Base-by-base conservation (phyloP, 64 coral and sea anemone genomes). In the Montipora efflorescens region DNA sequence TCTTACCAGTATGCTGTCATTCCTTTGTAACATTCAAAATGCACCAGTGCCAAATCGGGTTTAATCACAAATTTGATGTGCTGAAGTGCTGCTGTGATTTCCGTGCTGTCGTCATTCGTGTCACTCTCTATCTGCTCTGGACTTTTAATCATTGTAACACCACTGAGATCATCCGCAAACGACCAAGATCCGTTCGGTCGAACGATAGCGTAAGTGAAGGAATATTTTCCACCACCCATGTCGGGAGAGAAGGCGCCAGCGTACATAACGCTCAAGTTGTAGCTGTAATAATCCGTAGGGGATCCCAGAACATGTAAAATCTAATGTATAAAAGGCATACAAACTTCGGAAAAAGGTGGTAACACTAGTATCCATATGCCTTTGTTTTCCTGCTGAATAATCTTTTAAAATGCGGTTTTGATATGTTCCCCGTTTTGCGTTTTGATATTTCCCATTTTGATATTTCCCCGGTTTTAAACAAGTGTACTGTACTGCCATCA, bases 271-370 rank as follows among this genome's bases (percentile, higher is more conserved):
- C 5, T 52, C 10, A 80, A 5, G 14, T 7, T 20, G 49, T 53
- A 80, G 10, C 78, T 80, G 78, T n/a, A 77, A 11, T 77, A 25
- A 46, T 77, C 75, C 2, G 46, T 15, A 12, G 75, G 75, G 14
- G 75, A 77, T 20, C 78, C 78, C 78, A 80, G 20, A 18, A 80
- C 4, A 53, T 80, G 78, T n/a, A 80, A 80, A 80, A 80, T 80
- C 78, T 80, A 59, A 59, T 8, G 57, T 59, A 59, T 28, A 28
- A 28, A 28, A 28, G 28, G 28, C 28, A 28, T 28, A 28, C 28
- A 28, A 28, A 28, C 28, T 28, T 28, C 28, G 28, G 28, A 28
- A 28, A 28, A 28, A 28, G 28, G 28, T 28, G 28, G 28, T 28
- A 28, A 28, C 28, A 28, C 28, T 28, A 28, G 28, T 28, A 28